These are phyloP conservation scores for Mormyrops attenuatus DNA, from an alignment of 2,797 vertebrate genomes.

Conservation along the genomic window DNA sequence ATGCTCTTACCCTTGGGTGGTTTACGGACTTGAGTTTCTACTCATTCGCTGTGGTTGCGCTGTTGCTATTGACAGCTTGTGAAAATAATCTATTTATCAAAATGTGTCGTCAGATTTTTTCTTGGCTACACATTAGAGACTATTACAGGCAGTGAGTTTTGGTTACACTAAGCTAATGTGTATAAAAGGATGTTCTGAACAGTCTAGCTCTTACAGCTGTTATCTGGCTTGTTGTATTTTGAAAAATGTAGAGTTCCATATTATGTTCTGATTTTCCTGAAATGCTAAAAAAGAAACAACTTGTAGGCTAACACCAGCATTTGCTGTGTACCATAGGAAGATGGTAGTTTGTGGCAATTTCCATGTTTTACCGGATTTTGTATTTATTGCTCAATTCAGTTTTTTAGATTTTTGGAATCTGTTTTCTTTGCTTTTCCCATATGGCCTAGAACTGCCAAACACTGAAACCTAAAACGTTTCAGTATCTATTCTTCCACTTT, in stretches of 20 bases:
- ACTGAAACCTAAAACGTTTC: background rate
- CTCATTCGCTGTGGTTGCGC: background rate
- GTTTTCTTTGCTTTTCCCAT: background rate
- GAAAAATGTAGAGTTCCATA: background rate
- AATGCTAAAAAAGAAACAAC: background rate
- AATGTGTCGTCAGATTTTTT: background rate
- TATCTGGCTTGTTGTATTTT: background rate
- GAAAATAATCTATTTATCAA: background rate
- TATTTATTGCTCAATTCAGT: background rate
- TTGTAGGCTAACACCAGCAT: background rate
- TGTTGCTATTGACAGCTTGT: background rate
- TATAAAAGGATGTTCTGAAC: background rate
- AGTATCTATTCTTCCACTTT: no score
- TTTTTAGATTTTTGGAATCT: background rate
- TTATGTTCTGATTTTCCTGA: background rate
- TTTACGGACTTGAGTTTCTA: background rate
- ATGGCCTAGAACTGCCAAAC: background rate
- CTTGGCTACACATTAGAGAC: background rate
- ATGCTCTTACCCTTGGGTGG: background rate
- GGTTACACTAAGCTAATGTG: background rate
- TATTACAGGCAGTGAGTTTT: background rate
- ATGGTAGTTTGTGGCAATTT: background rate
- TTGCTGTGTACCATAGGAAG: background rate
- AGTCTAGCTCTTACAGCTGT: background rate
- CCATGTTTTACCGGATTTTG: background rate